Evolutionary conservation across 2,113 vertebrate species (phyloP).

Genomic region (Buteo buteo): DNA sequence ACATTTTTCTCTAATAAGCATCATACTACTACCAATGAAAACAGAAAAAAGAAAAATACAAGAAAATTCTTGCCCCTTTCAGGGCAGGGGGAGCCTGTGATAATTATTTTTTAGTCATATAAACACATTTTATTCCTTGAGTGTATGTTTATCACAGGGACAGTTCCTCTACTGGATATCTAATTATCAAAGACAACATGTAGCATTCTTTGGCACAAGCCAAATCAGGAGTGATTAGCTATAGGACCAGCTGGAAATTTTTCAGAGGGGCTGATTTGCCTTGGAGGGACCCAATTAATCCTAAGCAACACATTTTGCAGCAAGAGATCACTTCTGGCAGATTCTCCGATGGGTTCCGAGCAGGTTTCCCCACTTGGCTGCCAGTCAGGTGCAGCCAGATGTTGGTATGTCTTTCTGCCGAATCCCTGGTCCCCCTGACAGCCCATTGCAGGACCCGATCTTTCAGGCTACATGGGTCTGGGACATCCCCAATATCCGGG

Average conservation of each 20-base stretch:
- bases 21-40: neutral
- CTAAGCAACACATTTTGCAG: neutral
- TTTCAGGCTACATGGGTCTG: neutral
- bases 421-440: neutral
- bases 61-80: neutral
- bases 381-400: neutral
- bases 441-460: neutral
- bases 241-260: neutral
- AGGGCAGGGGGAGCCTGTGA: neutral
- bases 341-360: rapidly evolving
- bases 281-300: neutral
- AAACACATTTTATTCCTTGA: neutral
- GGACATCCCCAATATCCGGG: neutral
- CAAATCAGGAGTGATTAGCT: neutral
- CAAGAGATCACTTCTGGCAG: neutral
- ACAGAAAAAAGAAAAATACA: neutral
- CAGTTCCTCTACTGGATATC: neutral
- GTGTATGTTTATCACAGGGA: neutral
- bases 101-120: neutral
- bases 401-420: neutral
- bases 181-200: neutral
- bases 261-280: neutral
- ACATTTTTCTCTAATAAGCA: neutral
- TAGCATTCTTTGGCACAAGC: neutral
- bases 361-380: neutral